Evolutionary conservation across 2,797 vertebrate species (phyloP).

Genomic region (Melanotaenia parkinsoni): DNA sequence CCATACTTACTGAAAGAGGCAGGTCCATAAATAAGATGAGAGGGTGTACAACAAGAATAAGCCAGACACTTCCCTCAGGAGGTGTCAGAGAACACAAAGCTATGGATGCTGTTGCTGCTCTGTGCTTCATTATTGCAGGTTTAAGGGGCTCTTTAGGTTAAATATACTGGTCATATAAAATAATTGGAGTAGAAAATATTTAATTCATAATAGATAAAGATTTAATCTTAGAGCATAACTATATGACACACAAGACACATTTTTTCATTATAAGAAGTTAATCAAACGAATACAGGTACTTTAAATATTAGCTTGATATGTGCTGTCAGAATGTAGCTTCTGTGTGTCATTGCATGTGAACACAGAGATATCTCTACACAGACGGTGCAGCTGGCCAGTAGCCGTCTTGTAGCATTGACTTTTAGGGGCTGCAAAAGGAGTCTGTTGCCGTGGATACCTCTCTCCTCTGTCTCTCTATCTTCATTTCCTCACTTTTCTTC

Average conservation of each 20-base stretch:
- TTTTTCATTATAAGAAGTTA: not conserved
- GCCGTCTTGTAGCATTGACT: conserved; percentile 66
- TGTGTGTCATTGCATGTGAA: not conserved
- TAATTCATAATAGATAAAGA: not conserved
- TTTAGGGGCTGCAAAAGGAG: conserved; percentile 67
- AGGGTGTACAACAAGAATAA: conserved; percentile 2
- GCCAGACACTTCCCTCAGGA: not conserved
- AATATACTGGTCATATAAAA: not conserved
- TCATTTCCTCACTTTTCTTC: conserved; percentile 37
- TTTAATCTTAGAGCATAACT: not conserved
- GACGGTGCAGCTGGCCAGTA: conserved; percentile 62
- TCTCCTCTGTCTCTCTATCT: conserved; percentile 55
- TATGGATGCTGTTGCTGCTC: not conserved
- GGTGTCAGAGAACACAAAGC: not conserved
- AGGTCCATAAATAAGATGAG: not conserved
- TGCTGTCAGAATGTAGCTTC: not conserved
- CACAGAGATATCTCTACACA: conserved; percentile 6
- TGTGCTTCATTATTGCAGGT: not conserved
- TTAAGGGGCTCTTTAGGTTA: not conserved
- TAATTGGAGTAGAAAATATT: no score
- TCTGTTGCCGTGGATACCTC: conserved; percentile 84
- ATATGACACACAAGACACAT: not conserved
- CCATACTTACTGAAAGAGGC: not conserved
- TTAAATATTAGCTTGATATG: conserved; percentile 4
- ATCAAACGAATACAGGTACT: no score